Percentiles rank a stretch among this genome's conserved stretches.
These are phyloP conservation scores for Enteromius anoplus DNA, from an alignment of 2,797 vertebrate species.

Conservation along the genomic window DNA sequence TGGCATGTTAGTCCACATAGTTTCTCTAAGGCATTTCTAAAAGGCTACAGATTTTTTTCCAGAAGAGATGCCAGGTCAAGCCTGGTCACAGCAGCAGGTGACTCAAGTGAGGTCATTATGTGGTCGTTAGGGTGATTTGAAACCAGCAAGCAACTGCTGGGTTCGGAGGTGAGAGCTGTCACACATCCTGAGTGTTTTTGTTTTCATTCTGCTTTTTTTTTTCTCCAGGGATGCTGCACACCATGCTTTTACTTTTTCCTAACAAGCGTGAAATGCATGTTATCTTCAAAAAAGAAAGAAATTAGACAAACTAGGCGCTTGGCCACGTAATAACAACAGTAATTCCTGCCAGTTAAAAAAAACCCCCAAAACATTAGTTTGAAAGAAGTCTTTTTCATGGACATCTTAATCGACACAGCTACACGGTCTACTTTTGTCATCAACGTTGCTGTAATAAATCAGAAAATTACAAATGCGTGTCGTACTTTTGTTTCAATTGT, in stretches of 20 bases:
- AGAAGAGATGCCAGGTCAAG: slow-evolving; percentile 76
- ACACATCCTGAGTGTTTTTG: slow-evolving; percentile 64
- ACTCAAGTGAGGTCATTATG: slow-evolving; percentile 74
- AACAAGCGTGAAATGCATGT: slow-evolving; percentile 39
- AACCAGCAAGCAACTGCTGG: slow-evolving; percentile 77
- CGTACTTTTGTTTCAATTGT: slow-evolving; percentile 54
- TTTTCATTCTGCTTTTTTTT: slow-evolving; percentile 43
- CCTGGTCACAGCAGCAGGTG: slow-evolving; percentile 82
- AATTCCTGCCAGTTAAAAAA: slow-evolving; percentile 37
- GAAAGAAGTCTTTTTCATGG: slow-evolving; percentile 44
- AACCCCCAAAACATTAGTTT: neutral
- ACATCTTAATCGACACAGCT: slow-evolving; percentile 26
- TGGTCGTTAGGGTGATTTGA: slow-evolving; percentile 76
- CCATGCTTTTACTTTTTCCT: slow-evolving; percentile 45
- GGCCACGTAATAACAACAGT: neutral
- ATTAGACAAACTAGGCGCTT: neutral
- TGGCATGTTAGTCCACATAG: slow-evolving; percentile 60
- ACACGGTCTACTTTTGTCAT: slow-evolving; percentile 52
- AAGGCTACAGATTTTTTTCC: slow-evolving; percentile 78
- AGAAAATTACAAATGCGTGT: slow-evolving; percentile 44
- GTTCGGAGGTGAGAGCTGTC: slow-evolving; percentile 76
- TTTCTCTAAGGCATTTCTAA: slow-evolving; percentile 64
- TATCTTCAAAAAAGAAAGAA: slow-evolving; percentile 55
- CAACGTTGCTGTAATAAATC: slow-evolving; percentile 48
- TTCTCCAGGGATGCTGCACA: slow-evolving; percentile 41